A percentile compares a stretch with the other conserved stretches of the same genome.
Evolutionary conservation across 2,797 vertebrate species (phyloP).

Genomic region (Threskiornis aethiopicus): DNA sequence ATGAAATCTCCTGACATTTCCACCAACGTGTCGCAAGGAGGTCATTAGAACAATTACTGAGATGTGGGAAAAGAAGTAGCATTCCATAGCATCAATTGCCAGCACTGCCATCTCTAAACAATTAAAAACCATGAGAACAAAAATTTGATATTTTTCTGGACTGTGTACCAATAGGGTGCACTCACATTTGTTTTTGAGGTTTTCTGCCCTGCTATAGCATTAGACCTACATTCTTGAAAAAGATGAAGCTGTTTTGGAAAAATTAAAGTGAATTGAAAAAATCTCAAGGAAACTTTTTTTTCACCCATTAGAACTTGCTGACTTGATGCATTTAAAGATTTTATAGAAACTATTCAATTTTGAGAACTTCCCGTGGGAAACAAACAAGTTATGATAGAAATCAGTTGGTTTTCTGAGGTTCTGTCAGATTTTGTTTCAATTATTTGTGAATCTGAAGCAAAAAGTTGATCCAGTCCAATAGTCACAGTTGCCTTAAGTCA

Average conservation of each 20-base stretch:
- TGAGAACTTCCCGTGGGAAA: background rate
- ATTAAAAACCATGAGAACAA: conserved; percentile 29
- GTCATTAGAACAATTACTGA: conserved; percentile 56
- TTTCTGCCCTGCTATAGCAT: background rate
- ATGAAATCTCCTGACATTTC: conserved; percentile 64
- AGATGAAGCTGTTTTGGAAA: background rate
- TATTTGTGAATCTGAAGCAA: background rate
- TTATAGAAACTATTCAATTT: background rate
- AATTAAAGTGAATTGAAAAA: background rate
- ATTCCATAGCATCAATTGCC: conserved; percentile 45
- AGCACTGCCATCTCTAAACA: conserved; percentile 20
- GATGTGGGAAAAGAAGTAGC: conserved; percentile 57
- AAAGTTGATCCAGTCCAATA: background rate
- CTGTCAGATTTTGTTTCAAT: background rate
- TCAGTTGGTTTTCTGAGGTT: background rate
- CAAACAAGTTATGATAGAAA: background rate
- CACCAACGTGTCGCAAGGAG: conserved; percentile 61
- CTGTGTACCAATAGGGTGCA: background rate
- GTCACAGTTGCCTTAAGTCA: too few relatives aligned
- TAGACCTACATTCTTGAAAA: background rate
- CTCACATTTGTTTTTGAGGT: background rate
- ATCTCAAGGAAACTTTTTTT: background rate
- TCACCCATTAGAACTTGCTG: background rate
- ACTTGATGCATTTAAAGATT: background rate
- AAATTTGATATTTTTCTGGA: conserved; percentile 2